These are phyloP conservation scores for Crotophaga sulcirostris DNA, from an alignment of 2,113 vertebrate genomes.

Conservation along the genomic window DNA sequence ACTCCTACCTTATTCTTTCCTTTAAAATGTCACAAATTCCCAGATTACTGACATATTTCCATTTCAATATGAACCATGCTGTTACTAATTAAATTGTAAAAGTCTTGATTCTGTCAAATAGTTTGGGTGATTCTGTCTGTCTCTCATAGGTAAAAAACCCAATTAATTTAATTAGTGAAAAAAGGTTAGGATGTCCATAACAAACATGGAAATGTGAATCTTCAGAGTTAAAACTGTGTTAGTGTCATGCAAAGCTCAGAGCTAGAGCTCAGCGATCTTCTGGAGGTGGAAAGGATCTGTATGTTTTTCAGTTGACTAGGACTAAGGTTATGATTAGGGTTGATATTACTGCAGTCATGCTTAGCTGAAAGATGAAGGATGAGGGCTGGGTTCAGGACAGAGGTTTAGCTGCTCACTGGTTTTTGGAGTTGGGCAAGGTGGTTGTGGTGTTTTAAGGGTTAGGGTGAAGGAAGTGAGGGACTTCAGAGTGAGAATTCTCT, in stretches of 20 bases:
- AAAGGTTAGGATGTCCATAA: neutral
- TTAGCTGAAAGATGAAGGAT: neutral
- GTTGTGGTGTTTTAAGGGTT: neutral
- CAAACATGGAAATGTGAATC: neutral
- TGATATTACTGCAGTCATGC: neutral
- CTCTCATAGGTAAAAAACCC: neutral
- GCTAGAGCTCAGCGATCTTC: neutral
- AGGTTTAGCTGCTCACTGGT: neutral
- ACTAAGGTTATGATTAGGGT: neutral
- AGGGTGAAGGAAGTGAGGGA: neutral
- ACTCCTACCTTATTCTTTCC: neutral
- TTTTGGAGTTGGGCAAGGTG: neutral
- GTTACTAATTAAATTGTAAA: neutral
- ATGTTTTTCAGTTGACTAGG: neutral
- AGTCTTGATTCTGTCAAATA: neutral
- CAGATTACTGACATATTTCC: neutral
- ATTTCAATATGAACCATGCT: neutral
- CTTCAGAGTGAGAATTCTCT: neutral
- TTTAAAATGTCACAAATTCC: neutral
- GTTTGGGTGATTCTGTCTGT: neutral
- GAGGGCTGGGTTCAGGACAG: neutral
- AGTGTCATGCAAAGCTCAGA: neutral
- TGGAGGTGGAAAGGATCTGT: neutral
- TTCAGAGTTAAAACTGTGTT: neutral
- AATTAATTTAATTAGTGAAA: neutral